Conservation (phyloP, 2,888 invertebrate species). For the Drosophila stalkeri region DNA sequence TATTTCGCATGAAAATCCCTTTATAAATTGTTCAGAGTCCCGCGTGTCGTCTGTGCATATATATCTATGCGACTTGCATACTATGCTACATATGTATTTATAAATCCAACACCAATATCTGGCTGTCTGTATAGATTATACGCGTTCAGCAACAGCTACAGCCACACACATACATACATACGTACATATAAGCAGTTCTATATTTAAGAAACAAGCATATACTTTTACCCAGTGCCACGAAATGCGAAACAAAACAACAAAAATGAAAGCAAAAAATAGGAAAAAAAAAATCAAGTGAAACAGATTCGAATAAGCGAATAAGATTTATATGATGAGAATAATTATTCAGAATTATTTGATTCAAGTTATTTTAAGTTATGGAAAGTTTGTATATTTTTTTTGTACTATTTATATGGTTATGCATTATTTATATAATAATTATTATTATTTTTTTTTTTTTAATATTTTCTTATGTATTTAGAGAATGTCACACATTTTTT, state of each 20-base stretch:
- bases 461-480: too few species aligned
- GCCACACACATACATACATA: not conserved
- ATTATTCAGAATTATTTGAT: conserved; percentile 11
- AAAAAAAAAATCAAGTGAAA: conserved; percentile 1
- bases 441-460: too few species aligned
- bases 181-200: conserved; percentile 22
- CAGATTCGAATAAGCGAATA: conserved; percentile 14
- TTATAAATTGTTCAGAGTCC: conserved; percentile 9
- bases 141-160: conserved; percentile 5
- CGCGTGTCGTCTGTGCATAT: conserved; percentile 11
- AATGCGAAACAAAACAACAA: conserved; percentile 36
- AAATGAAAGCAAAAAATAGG: conserved; percentile 9
- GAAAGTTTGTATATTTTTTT: not conserved
- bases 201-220: conserved; percentile 47
- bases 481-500: too few species aligned
- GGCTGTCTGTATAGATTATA: not conserved
- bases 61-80: conserved; percentile 22
- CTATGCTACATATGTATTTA: conserved; percentile 32
- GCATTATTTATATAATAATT: not conserved
- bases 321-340: conserved; percentile 13
- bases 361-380: not conserved
- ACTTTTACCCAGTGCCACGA: conserved; percentile 47
- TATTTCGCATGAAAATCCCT: not conserved
- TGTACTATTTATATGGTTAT: not conserved
- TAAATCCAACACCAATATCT: conserved; percentile 20